phyloP scores from a whole-genome alignment of 2,113 vertebrate genomes.

The human (Homo sapiens) region GRCh38 chr18:76546001-76546500 shows the following conservation, averaged over 20 bases:
- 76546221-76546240: neutral
- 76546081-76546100: neutral
- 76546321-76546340: fast-evolving
- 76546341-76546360: fast-evolving
- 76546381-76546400: fast-evolving
- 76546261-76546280: neutral
- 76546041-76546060: neutral
- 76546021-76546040: neutral
- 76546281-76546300: neutral
- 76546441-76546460: neutral
- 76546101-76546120: neutral
- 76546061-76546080: neutral
- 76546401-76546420: neutral
- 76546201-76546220: fast-evolving
- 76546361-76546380: neutral
- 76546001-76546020: neutral
- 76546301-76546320: fast-evolving
- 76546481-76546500: fast-evolving
- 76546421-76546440: neutral
- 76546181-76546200: neutral
- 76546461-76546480: neutral
- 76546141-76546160: fast-evolving
- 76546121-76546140: neutral
- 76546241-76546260: neutral
- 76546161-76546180: too few relatives aligned